phyloP scores from a whole-genome alignment of 2,888 invertebrate genomes.

The Clusia tigrina region DNA sequence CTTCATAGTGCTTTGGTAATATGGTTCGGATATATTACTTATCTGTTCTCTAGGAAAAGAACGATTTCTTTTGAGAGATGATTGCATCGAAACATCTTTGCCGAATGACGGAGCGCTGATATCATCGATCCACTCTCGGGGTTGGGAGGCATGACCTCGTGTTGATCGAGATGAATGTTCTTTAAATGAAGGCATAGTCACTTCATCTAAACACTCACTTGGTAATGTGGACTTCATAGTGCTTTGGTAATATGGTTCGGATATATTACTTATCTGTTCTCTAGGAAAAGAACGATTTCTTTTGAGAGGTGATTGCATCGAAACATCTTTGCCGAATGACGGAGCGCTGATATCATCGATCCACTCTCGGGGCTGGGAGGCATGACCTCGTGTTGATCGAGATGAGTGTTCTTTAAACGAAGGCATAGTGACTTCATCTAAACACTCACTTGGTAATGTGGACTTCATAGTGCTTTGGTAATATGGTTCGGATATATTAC shows the following conservation, averaged over 20 bases:
- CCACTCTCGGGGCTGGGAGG: no score
- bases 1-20: background rate
- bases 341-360: no score
- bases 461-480: background rate
- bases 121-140: background rate
- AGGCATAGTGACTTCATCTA: constrained; percentile 17
- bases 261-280: background rate
- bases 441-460: constrained; percentile 20
- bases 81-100: background rate
- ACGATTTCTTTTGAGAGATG: background rate
- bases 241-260: background rate
- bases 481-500: no score
- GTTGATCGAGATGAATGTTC: background rate
- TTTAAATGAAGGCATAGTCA: background rate
- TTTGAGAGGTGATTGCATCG: no score
- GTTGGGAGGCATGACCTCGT: background rate
- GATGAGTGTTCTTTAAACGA: background rate
- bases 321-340: no score
- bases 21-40: background rate
- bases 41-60: background rate
- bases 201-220: background rate
- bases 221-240: background rate
- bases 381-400: background rate
- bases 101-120: background rate
- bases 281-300: no score